Base-by-base conservation (phyloP, 2,797 vertebrate genomes). In the Epinephelus awoara region DNA sequence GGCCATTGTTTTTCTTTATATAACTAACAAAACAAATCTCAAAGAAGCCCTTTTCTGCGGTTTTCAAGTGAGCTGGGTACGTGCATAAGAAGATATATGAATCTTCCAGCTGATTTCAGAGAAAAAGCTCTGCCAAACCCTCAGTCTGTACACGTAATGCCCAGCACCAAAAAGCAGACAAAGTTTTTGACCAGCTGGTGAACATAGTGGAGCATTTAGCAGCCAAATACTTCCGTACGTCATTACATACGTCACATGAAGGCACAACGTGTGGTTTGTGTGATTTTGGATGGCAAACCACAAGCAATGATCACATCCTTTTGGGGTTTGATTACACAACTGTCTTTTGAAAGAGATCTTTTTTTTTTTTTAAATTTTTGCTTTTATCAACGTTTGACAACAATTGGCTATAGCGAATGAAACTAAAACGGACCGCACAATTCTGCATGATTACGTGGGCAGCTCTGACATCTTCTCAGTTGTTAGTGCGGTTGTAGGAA, bases 241-340 rank as follows among this genome's bases (percentile, higher is more conserved):
- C 29, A 69, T 34, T 7, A 17, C 50, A 29, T 56, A 46, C 6
- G 4, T 58, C 51, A 51, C 38, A 61, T 72, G 17, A 59, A 67
- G 62, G 25, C 55, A 49, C 9, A 54, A 23, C 18, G 7, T 59
- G 19, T 50, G 47, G 27, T 40, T 67, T 51, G 21, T 44, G 40
- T 44, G 49, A 61, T 74, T 29, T 57, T 27, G 62, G 44, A 47
- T n/a, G 50, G 50, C 25, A 46, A 61, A 59, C 64, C 65, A 62
- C n/a, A 63, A 68, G 63, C 51, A 52, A 49, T 61, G 49, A 67
- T 68, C 50, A 50, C 56, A 74, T 69, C n/a, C 34, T 64, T 29
- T 44, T 58, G 58, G 23, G 25, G 29, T 69, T 69, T 56, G 17
- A 51, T 57, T 44, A 64, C 46, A 27, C 21, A 49, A 8, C 40